Evolutionary conservation across 1,140 invertebrate species (phyloP).

Genomic region (Lordiphosa stackelbergi): DNA sequence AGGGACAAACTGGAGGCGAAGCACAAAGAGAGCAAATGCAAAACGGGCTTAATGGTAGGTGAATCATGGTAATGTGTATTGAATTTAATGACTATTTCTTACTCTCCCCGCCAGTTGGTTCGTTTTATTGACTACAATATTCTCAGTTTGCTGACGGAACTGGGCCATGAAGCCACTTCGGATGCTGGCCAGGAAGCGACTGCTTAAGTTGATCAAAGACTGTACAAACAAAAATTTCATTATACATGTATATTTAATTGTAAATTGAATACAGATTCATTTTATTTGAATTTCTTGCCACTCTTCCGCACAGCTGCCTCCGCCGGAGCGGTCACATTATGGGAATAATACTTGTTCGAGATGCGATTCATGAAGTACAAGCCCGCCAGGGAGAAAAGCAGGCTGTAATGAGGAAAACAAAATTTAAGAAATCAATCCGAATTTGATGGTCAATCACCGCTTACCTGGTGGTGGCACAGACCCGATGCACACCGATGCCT

Average conservation of each 20-base stretch:
- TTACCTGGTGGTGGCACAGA: constrained; percentile 75
- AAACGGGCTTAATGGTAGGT: constrained; percentile 25
- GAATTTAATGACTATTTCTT: too few species aligned
- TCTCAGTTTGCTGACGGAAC: constrained; percentile 29
- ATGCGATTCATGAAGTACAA: constrained; percentile 74
- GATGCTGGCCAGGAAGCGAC: constrained; percentile 33
- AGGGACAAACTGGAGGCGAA: constrained; percentile 39
- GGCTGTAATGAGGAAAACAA: constrained; percentile 18
- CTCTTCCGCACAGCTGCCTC: constrained; percentile 40
- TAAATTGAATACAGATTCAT: constrained; percentile 3
- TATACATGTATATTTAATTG: constrained; percentile 4
- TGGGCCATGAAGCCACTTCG: constrained; percentile 33
- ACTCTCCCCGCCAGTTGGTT: constrained; percentile 29
- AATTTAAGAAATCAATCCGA: too few species aligned
- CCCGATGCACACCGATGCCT: constrained; percentile 72
- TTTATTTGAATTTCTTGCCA: constrained; percentile 56
- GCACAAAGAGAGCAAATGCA: constrained; percentile 19
- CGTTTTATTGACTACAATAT: constrained; percentile 53
- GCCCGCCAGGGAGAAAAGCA: constrained; percentile 67
- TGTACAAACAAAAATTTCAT: too few species aligned
- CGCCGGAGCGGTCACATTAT: constrained; percentile 24
- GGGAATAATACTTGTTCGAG: constrained; percentile 66
- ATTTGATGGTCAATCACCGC: not conserved
- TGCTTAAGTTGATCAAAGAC: not conserved
- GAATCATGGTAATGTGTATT: too few species aligned